Evolutionary conservation across 2,113 vertebrate species (phyloP), one percentile per base, ranked within the genome.

Genomic region (Syngnathus floridae): DNA sequence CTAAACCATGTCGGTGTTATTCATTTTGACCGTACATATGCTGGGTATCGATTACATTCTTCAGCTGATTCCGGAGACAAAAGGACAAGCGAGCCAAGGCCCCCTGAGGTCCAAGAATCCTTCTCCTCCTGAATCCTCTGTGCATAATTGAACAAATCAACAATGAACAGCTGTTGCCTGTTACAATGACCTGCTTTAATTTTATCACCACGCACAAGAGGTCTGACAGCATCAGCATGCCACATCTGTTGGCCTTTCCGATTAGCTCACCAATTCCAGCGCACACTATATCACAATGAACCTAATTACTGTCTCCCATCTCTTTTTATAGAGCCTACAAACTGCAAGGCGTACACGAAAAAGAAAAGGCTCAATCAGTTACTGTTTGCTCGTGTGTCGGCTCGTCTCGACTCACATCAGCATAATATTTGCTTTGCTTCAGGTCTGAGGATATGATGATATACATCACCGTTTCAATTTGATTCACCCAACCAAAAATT

Each of bases 141-240:
- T 66, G 75, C 80, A 76, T 89, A 89, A 91, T 89, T 90, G 88
- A 90, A 88, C 88, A 88, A 91, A 91, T 91, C 88, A 91, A 84
- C 76, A 54, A 70, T 55, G 79, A 91, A 67, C 90, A 91, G 88
- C 88, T 91, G 90, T 84, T 90, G 90, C 87, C 88, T 90, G 89
- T 89, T 91, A 83, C 88, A 90, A 90, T 88, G 88, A 88, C 89
- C 90, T 65, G 80, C 84, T 87, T 86, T 88, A 82, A 81, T 87
- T 90, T 90, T 77, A 89, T 84, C 67, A 71, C 85, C 73, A 46
- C 59, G 85, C 89, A 90, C 90, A 84, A 87, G 86, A 85, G 88
- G 83, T 88, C 87, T 80, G 88, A 86, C 85, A 88, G 86, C 90
- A 90, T 91, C 89, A 89, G 90, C 83, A 88, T 72, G 63, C 80